Evolutionary conservation across 2,797 vertebrate species (phyloP).

Genomic region (Aulostomus chinensis): DNA sequence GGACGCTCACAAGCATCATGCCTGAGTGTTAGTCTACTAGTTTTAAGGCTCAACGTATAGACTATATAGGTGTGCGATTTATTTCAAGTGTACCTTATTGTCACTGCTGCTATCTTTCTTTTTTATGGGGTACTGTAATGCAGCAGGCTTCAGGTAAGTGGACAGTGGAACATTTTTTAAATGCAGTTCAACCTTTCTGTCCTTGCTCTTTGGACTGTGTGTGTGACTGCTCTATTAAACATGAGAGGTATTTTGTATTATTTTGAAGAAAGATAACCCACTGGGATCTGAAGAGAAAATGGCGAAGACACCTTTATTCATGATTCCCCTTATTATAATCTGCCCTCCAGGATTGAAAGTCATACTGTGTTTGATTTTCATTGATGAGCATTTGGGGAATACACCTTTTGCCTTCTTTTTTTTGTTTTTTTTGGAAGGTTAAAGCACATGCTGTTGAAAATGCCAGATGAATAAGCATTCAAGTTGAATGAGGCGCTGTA

Average conservation of each 20-base stretch:
- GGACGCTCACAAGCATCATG: not conserved
- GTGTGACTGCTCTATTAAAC: conserved; percentile 22
- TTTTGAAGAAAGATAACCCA: conserved; percentile 17
- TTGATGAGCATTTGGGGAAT: conserved; percentile 56
- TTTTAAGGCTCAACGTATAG: too few relatives aligned
- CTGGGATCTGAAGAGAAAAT: conserved; percentile 30
- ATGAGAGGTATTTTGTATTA: conserved; percentile 14
- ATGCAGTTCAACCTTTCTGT: conserved; percentile 11
- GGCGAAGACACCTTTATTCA: conserved; percentile 9
- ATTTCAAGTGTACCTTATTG: not conserved
- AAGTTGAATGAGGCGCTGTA: conserved; percentile 8
- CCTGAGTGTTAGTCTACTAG: too few relatives aligned
- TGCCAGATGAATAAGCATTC: conserved; percentile 52
- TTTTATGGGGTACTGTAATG: not conserved
- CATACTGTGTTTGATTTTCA: conserved; percentile 46
- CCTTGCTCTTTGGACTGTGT: conserved; percentile 8
- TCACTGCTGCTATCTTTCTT: not conserved
- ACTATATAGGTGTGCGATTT: too few relatives aligned
- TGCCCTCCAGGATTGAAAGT: conserved; percentile 43
- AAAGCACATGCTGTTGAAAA: conserved; percentile 32
- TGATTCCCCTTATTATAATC: conserved; percentile 53
- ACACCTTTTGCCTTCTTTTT: conserved; percentile 35
- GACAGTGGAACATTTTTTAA: not conserved
- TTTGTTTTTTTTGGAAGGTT: conserved; percentile 4
- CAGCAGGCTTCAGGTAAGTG: not conserved